These are phyloP conservation scores for Pseudomyrmex concolor DNA, from an alignment of 1,140 invertebrate species.

Conservation along the genomic window DNA sequence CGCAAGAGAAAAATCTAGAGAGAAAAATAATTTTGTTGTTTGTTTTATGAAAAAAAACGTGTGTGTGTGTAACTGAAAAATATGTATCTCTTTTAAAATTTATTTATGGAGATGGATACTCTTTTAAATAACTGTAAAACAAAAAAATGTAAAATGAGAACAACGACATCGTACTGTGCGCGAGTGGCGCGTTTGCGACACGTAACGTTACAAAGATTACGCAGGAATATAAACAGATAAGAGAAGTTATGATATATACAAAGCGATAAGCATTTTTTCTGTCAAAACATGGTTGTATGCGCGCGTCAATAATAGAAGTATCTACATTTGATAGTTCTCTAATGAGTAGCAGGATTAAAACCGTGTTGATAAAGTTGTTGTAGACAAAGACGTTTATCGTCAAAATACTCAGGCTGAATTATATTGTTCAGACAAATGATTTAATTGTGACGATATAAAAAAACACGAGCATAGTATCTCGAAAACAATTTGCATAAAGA, in stretches of 20 bases:
- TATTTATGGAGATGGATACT: not conserved
- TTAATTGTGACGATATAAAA: not conserved
- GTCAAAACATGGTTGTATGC: not conserved
- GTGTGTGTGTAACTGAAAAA: not conserved
- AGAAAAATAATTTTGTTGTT: too few species aligned
- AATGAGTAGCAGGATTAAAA: not conserved
- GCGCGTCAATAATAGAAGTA: too few species aligned
- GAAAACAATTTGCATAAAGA: not conserved
- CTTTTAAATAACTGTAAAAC: not conserved
- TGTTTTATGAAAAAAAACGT: not conserved
- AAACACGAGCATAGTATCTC: not conserved
- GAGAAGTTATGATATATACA: not conserved
- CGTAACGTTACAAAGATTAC: not conserved
- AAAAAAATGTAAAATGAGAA: not conserved
- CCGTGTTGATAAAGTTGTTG: not conserved
- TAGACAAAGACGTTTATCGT: not conserved
- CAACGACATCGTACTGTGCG: not conserved
- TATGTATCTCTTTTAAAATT: not conserved
- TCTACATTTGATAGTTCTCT: not conserved
- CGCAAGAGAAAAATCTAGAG: not conserved
- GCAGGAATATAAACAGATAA: not conserved
- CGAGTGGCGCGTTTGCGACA: too few species aligned
- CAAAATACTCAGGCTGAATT: not conserved
- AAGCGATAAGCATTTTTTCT: not conserved
- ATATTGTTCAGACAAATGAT: not conserved